These are phyloP conservation scores for Neopelma chrysocephalum DNA, from an alignment of 2,797 vertebrate genomes.

Conservation along the genomic window DNA sequence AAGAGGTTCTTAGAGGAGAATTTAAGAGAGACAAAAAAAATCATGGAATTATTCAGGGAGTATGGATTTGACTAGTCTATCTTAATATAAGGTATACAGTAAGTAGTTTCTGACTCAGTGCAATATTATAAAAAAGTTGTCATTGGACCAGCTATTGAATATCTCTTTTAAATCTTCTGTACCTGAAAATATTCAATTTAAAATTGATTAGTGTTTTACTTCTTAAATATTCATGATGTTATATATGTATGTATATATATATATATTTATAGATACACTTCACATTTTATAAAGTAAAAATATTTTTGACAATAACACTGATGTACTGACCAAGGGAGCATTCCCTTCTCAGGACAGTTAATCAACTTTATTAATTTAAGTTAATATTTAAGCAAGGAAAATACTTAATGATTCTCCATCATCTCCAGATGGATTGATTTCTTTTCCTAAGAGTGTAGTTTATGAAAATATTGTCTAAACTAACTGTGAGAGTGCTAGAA, in stretches of 20 bases:
- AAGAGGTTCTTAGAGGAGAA: background rate
- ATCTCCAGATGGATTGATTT: slow-evolving; percentile 49
- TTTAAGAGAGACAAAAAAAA: background rate
- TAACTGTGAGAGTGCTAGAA: slow-evolving; percentile 33
- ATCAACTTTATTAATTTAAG: slow-evolving; percentile 44
- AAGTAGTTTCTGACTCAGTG: background rate
- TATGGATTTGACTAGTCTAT: background rate
- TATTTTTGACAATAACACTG: background rate
- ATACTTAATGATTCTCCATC: slow-evolving; percentile 8
- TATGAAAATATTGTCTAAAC: slow-evolving; percentile 56
- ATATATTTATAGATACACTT: background rate
- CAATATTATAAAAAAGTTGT: background rate
- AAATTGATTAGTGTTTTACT: background rate
- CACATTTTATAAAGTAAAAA: background rate
- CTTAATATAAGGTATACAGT: background rate
- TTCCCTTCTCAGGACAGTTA: background rate
- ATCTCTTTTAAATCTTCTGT: background rate
- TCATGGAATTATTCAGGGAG: background rate
- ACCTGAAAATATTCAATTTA: background rate
- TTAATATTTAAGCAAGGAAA: slow-evolving; percentile 44
- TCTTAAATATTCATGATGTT: background rate
- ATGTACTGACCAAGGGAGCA: background rate
- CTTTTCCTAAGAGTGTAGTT: slow-evolving; percentile 21
- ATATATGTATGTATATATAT: background rate
- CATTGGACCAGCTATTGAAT: background rate